Conservation (phyloP, 2,797 vertebrate genomes). For the Typhlichthys subterraneus region DNA sequence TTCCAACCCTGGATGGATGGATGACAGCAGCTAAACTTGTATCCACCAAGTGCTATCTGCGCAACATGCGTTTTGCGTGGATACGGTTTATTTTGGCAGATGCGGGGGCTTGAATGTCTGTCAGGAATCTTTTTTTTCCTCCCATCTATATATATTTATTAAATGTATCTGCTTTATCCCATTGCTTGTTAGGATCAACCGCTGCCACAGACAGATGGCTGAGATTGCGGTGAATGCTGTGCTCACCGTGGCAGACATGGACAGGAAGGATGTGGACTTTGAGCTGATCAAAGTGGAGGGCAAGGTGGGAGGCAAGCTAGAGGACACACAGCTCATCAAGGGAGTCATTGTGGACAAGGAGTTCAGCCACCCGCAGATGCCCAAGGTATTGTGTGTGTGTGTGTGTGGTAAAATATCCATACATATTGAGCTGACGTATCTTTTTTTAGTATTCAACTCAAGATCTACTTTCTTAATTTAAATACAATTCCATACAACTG, state of each 20-base stretch:
- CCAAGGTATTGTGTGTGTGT: conserved; percentile 81
- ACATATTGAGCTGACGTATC: no score
- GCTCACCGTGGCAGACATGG: conserved; percentile 95
- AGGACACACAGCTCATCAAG: conserved; percentile 95
- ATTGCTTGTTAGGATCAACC: conserved; percentile 86
- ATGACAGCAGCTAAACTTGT: no score
- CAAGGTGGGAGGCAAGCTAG: conserved; percentile 96
- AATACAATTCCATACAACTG: no score
- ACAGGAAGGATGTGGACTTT: conserved; percentile 96
- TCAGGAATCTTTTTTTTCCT: not conserved
- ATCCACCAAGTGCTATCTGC: no score
- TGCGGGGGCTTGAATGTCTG: not conserved
- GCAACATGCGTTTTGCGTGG: no score
- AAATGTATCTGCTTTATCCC: not conserved
- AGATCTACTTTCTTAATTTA: no score
- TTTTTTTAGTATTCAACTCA: no score
- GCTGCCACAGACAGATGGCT: conserved; percentile 97
- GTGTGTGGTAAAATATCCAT: no score
- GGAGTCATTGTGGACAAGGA: conserved; percentile 98
- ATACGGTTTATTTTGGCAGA: no score
- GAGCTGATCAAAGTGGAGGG: conserved; percentile 99
- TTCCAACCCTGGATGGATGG: no score
- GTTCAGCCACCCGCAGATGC: conserved; percentile 99
- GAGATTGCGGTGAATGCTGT: conserved; percentile 97
- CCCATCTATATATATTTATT: no score